Evolutionary conservation across 2,888 invertebrate genomes (phyloP).

Genomic region (Loripinus fragilis): DNA sequence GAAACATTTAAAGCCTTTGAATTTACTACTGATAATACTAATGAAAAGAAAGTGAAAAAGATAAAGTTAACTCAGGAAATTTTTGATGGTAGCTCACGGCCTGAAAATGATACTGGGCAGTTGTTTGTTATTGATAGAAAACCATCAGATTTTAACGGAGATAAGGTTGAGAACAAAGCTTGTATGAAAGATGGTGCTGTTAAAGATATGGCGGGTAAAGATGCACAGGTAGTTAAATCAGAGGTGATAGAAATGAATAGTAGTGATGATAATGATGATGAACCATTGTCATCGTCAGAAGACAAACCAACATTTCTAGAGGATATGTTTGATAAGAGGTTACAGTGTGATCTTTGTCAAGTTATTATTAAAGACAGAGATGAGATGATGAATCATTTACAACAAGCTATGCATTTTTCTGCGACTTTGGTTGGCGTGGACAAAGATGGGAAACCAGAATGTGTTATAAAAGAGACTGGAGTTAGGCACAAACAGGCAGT

Average conservation of each 20-base stretch:
- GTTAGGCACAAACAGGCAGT: not conserved
- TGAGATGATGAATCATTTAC: conserved; percentile 19
- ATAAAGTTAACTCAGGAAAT: too few species aligned
- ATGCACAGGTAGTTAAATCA: too few species aligned
- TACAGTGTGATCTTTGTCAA: conserved; percentile 30
- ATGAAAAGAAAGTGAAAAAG: too few species aligned
- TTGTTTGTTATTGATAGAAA: not conserved
- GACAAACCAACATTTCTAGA: not conserved
- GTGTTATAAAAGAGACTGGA: not conserved
- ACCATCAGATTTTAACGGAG: not conserved
- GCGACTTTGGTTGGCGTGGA: conserved; percentile 20
- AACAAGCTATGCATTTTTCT: conserved; percentile 22
- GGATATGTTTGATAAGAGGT: not conserved
- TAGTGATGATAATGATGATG: too few species aligned
- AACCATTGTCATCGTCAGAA: not conserved
- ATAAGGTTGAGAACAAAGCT: too few species aligned
- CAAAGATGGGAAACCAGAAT: not conserved
- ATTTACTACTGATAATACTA: too few species aligned
- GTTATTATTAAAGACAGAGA: not conserved
- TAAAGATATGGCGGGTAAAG: too few species aligned
- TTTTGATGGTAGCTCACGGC: too few species aligned
- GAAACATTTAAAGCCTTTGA: too few species aligned
- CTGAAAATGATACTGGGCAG: not conserved
- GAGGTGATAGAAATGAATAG: too few species aligned
- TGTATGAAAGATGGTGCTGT: not conserved